These are phyloP conservation scores for Rhea americana DNA, from an alignment of 2,113 vertebrate species.

Conservation along the genomic window DNA sequence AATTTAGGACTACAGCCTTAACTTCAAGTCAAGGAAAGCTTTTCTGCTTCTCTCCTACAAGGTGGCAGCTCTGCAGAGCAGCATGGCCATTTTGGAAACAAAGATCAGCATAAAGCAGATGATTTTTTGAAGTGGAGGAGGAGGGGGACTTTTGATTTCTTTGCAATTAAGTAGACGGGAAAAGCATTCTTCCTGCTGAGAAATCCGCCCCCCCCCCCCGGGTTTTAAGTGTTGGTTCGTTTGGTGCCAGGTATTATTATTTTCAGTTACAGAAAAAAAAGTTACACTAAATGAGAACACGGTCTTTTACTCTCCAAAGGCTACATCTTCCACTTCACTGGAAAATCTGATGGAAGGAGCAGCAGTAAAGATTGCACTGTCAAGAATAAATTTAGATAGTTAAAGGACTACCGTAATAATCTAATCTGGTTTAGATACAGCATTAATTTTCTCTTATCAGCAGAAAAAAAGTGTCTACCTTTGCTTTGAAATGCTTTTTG, in stretches of 20 bases:
- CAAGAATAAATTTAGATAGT: not conserved
- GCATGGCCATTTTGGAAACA: conserved; percentile 3
- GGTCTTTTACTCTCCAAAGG: not conserved
- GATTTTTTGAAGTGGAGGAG: not conserved
- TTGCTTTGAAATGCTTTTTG: conserved; percentile 8
- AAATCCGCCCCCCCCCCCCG: not conserved
- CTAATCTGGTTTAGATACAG: not conserved
- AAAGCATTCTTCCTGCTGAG: not conserved
- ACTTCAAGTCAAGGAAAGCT: conserved; percentile 20
- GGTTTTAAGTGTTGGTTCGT: not conserved
- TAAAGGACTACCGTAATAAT: not conserved
- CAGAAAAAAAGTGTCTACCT: not conserved
- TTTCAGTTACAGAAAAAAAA: not conserved
- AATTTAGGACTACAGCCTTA: not conserved
- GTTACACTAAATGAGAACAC: not conserved
- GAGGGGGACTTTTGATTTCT: not conserved
- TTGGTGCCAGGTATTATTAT: not conserved
- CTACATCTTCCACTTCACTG: not conserved
- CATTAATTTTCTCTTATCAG: not conserved
- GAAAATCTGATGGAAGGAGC: not conserved
- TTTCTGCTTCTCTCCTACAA: not conserved
- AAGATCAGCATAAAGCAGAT: not conserved
- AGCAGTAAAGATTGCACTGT: not conserved
- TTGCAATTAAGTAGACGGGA: not conserved
- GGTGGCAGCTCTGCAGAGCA: not conserved